phyloP scores from a whole-genome alignment of 1,140 invertebrate genomes.

The Hycleus cichorii region DNA sequence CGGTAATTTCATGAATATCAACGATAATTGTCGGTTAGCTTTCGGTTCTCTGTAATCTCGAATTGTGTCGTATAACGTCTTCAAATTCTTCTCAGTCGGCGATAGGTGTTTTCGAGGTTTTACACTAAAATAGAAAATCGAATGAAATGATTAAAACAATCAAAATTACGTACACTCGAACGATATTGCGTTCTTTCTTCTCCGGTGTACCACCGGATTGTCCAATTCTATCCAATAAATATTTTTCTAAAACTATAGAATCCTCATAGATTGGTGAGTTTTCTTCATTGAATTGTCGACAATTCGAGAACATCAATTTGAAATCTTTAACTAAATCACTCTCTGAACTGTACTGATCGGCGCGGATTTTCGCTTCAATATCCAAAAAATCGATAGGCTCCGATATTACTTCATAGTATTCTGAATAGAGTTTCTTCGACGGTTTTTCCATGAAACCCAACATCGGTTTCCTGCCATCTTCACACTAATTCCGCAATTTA shows the following conservation, averaged over 20 bases:
- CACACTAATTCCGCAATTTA: slow-evolving; percentile 46
- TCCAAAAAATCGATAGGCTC: slow-evolving; percentile 93
- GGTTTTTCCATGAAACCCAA: slow-evolving; percentile 94
- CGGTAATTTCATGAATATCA: slow-evolving; percentile 92
- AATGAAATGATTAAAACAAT: slow-evolving; percentile 3
- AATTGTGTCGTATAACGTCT: slow-evolving; percentile 83
- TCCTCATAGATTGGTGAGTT: slow-evolving; percentile 92
- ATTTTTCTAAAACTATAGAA: slow-evolving; percentile 79
- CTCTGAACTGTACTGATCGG: slow-evolving; percentile 52
- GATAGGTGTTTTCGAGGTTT: slow-evolving; percentile 47
- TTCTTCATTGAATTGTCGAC: slow-evolving; percentile 93
- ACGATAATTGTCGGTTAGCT: slow-evolving; percentile 70
- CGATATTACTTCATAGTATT: slow-evolving; percentile 91
- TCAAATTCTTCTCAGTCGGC: slow-evolving; percentile 67
- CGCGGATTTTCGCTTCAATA: slow-evolving; percentile 86
- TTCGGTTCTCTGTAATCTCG: slow-evolving; percentile 85
- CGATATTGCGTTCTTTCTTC: slow-evolving; percentile 29
- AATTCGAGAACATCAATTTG: slow-evolving; percentile 90
- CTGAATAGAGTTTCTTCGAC: slow-evolving; percentile 89
- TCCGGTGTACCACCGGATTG: slow-evolving; percentile 44
- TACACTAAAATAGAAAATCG: slow-evolving; percentile 28
- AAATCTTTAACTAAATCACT: slow-evolving; percentile 57
- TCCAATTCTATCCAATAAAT: slow-evolving; percentile 75
- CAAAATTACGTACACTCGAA: slow-evolving; percentile 32
- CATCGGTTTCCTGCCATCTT: slow-evolving; percentile 78